Base-by-base conservation (phyloP, 2,113 vertebrate genomes). In the Lagenorhynchus albirostris region DNA sequence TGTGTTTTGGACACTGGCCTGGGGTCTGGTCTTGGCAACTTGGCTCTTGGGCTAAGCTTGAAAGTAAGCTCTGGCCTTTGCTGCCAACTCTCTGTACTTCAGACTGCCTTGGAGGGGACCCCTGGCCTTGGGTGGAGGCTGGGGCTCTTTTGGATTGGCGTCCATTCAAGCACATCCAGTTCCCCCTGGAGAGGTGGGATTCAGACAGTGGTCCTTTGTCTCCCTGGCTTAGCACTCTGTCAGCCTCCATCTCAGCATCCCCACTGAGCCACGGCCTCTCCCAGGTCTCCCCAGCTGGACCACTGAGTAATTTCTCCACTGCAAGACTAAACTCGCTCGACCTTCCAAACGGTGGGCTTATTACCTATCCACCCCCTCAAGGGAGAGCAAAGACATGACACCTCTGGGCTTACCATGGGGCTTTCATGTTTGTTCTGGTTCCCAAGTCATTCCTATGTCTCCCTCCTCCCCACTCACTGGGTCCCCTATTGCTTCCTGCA, bases 301-400 rank as follows among this genome's bases (percentile, higher is more conserved):
- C 58, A 20, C 23, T 1, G 38, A 65, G 31, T 50, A 29, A 21
- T 17, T 18, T 63, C 79, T 15, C 53, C 31, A 1, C 2, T 6
- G 25, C 2, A 33, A 36, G 53, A 38, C 53, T 21, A n/a, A 47
- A 17, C 62, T 65, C 3, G 0, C 6, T 25, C 0, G 2, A 17
- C 15, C 18, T 9, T 84, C 58, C 9, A 31, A 50, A 36, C 0
- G 25, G 20, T 62, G 60, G 8, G 2, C 6, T 3, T 8, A 9
- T 29, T 67, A 12, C 20, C 18, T 68, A 5, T 29, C 4, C 2
- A 21, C 4, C 26, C 14, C 10, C 5, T n/a, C 29, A 8, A 76
- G 5, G 76, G 17, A 47, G 25, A 68, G 44, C 17, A 60, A 62
- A 38, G 68, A 21, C 25, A 7, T 1, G 31, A 31, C 31, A 6